A percentile compares a stretch with the other conserved stretches of the same genome.
Conservation (phyloP, 2,888 invertebrate species). For the Salticus scenicus region DNA sequence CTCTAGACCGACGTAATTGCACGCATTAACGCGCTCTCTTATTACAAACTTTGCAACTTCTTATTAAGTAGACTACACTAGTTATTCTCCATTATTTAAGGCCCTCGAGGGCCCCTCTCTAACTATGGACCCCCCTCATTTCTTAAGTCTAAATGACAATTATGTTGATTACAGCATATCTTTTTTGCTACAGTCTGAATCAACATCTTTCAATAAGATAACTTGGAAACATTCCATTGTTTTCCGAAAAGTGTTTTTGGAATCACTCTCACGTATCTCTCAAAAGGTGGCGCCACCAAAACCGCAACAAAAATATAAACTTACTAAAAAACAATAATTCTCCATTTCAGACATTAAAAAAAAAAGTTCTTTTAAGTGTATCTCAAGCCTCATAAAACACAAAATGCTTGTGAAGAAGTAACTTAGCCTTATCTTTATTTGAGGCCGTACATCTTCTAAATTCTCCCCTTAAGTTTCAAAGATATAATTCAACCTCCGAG, state of each 20-base stretch:
- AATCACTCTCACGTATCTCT: not conserved
- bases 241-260: not conserved
- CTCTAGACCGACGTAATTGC: not conserved
- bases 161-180: not conserved
- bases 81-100: too few species aligned
- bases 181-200: not conserved
- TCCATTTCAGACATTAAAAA: slow-evolving; percentile 32
- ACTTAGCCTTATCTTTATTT: slow-evolving; percentile 52
- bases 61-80: not conserved
- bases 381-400: slow-evolving; percentile 53
- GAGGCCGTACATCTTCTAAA: slow-evolving; percentile 24
- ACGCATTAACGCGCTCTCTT: not conserved
- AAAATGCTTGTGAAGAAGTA: slow-evolving; percentile 9
- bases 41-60: not conserved
- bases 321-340: not conserved
- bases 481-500: slow-evolving; percentile 34
- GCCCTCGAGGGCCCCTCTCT: too few species aligned
- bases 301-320: not conserved
- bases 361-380: slow-evolving; percentile 28
- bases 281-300: not conserved
- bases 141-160: not conserved
- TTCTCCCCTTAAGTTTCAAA: slow-evolving; percentile 15
- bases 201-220: not conserved
- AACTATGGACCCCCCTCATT: too few species aligned
- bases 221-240: not conserved